Evolutionary conservation across 2,888 invertebrate genomes (phyloP).

Genomic region (Philonicus albiceps): DNA sequence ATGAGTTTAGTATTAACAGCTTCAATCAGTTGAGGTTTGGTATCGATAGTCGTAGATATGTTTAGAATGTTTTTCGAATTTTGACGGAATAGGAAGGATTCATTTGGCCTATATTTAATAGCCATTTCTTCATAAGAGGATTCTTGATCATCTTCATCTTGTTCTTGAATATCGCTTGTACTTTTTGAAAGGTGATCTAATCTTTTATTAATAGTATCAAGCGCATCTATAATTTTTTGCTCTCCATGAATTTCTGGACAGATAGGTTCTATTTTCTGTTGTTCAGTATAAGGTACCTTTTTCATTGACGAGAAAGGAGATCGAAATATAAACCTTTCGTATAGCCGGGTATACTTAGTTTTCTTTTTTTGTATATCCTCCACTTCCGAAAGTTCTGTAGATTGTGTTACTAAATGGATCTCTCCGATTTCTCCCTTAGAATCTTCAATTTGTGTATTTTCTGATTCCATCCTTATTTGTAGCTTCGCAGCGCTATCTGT

Average conservation of each 20-base stretch:
- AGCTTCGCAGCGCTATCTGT: neutral
- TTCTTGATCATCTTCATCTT: constrained; percentile 51
- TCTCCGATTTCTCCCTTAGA: neutral
- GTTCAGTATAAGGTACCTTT: constrained; percentile 44
- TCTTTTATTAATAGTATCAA: constrained; percentile 58
- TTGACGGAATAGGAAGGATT: constrained; percentile 72
- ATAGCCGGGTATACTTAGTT: constrained; percentile 57
- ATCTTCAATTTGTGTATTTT: neutral
- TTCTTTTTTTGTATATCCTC: constrained; percentile 47
- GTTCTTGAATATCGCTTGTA: constrained; percentile 43
- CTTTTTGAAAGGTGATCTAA: constrained; percentile 53
- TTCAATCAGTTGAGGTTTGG: constrained; percentile 54
- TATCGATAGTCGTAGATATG: constrained; percentile 36
- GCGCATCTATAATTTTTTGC: constrained; percentile 57
- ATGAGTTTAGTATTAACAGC: constrained; percentile 60
- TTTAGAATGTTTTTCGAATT: constrained; percentile 56
- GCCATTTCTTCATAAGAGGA: constrained; percentile 59
- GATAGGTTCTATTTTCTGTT: constrained; percentile 42
- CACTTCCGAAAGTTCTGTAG: constrained; percentile 2
- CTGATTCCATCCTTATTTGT: neutral
- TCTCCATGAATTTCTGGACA: constrained; percentile 48
- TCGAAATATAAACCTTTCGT: constrained; percentile 59
- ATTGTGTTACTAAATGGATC: constrained; percentile 5
- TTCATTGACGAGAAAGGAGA: constrained; percentile 51
- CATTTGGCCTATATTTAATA: constrained; percentile 68